These are phyloP conservation scores for Conistra vaccinii DNA, from an alignment of 2,888 invertebrate species.

Conservation along the genomic window DNA sequence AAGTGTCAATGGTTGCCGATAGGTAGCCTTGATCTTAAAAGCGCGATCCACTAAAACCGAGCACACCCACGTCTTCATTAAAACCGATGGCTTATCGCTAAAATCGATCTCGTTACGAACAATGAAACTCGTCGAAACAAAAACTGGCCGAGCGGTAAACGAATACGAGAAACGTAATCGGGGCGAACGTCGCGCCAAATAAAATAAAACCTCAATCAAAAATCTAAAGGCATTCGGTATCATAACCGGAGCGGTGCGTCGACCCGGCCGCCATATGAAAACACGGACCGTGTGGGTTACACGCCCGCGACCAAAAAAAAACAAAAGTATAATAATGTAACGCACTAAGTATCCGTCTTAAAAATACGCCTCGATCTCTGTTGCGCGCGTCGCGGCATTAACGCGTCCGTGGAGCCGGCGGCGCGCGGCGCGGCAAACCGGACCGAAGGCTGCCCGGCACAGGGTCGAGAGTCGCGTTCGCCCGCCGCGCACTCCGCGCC, in stretches of 20 bases:
- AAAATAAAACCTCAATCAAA: slow-evolving; percentile 90
- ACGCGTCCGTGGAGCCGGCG: slow-evolving; percentile 75
- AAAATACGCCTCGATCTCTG: slow-evolving; percentile 88
- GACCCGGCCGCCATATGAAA: slow-evolving; percentile 86
- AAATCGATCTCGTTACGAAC: slow-evolving; percentile 89
- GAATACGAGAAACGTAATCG: slow-evolving; percentile 89
- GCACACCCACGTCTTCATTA: slow-evolving; percentile 90
- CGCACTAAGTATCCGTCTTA: slow-evolving; percentile 90
- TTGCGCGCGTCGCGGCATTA: slow-evolving; percentile 87
- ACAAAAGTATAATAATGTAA: slow-evolving; percentile 89
- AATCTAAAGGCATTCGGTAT: slow-evolving; percentile 88
- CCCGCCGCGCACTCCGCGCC: slow-evolving; percentile 71
- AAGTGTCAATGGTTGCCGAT: slow-evolving; percentile 58
- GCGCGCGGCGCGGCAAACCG: slow-evolving; percentile 56
- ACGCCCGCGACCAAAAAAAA: slow-evolving; percentile 84
- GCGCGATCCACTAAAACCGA: slow-evolving; percentile 71
- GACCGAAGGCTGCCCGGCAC: slow-evolving; percentile 58
- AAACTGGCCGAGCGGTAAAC: slow-evolving; percentile 86
- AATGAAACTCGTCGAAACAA: slow-evolving; percentile 89
- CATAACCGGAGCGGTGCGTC: slow-evolving; percentile 88
- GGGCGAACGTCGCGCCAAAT: slow-evolving; percentile 86
- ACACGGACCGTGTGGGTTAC: slow-evolving; percentile 86
- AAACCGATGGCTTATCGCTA: slow-evolving; percentile 84
- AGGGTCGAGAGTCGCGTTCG: slow-evolving; percentile 74
- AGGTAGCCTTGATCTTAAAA: slow-evolving; percentile 68